Evolutionary conservation across 2,888 invertebrate species (phyloP).

Genomic region (Didymodactylos carnosus): DNA sequence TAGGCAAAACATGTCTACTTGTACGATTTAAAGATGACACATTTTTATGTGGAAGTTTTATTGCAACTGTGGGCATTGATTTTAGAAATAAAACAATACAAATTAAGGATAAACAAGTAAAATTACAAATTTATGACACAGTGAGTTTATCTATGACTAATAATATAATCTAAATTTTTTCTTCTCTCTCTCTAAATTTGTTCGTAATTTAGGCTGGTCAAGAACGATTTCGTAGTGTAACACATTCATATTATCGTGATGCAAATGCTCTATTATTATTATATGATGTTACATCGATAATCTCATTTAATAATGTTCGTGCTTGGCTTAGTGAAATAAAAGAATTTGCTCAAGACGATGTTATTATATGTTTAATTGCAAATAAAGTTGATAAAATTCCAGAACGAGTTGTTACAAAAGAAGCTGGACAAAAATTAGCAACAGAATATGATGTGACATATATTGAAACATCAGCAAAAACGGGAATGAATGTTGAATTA

Average conservation of each 20-base stretch:
- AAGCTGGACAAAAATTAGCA: slow-evolving; percentile 76
- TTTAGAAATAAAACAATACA: slow-evolving; percentile 48
- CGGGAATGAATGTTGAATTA: slow-evolving; percentile 76
- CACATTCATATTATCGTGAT: slow-evolving; percentile 78
- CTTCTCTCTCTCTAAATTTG: not conserved
- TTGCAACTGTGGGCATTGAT: slow-evolving; percentile 88
- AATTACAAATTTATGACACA: slow-evolving; percentile 46
- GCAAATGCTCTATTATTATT: slow-evolving; percentile 74
- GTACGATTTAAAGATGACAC: slow-evolving; percentile 80
- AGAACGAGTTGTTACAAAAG: slow-evolving; percentile 55
- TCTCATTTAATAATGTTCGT: slow-evolving; percentile 81
- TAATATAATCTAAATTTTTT: not conserved
- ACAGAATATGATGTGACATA: slow-evolving; percentile 73
- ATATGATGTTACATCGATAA: slow-evolving; percentile 83
- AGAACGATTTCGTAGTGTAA: slow-evolving; percentile 75
- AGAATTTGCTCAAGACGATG: slow-evolving; percentile 80
- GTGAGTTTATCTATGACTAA: slow-evolving; percentile 14
- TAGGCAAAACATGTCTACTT: slow-evolving; percentile 83
- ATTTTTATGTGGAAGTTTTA: slow-evolving; percentile 78
- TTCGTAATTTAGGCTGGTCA: slow-evolving; percentile 55
- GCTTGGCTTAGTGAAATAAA: slow-evolving; percentile 83
- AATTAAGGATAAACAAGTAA: slow-evolving; percentile 49
- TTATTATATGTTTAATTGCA: slow-evolving; percentile 74
- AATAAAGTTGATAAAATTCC: slow-evolving; percentile 48
- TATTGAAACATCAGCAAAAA: slow-evolving; percentile 92